These are phyloP conservation scores for Cnemophilus loriae DNA, from an alignment of 2,113 vertebrate genomes.

Conservation along the genomic window DNA sequence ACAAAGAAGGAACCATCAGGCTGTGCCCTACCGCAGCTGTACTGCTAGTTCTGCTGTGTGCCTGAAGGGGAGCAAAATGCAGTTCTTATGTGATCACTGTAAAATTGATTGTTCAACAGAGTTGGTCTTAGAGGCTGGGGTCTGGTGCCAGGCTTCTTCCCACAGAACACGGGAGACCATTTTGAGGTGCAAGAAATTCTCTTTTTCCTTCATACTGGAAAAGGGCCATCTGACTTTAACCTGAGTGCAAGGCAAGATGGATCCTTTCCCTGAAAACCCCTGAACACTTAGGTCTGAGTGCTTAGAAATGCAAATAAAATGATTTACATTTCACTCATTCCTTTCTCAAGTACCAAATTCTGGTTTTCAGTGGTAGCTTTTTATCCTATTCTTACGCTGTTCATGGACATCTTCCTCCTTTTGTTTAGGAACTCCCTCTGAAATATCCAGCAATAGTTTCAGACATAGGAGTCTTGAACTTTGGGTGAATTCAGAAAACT, in stretches of 20 bases:
- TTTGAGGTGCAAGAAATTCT: neutral
- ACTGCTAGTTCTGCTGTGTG: neutral
- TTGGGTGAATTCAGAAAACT: neutral
- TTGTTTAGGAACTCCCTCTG: neutral
- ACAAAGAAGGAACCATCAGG: neutral
- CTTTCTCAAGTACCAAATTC: neutral
- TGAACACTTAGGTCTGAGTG: neutral
- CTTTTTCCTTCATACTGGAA: neutral
- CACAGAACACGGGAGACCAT: neutral
- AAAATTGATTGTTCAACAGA: neutral
- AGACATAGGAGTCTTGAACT: neutral
- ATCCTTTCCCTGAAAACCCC: neutral
- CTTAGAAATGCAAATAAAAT: neutral
- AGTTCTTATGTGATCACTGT: neutral
- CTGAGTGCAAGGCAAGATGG: neutral
- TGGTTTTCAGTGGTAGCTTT: neutral
- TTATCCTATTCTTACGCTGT: neutral
- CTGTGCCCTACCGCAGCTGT: fast-evolving
- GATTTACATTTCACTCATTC: neutral
- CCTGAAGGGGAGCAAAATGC: neutral
- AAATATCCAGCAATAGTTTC: neutral
- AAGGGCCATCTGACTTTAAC: neutral
- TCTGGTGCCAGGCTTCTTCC: neutral
- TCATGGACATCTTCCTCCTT: neutral
- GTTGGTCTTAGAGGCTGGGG: neutral